A percentile compares a stretch with the other conserved stretches of the same genome.
Conservation (phyloP, 2,797 vertebrate genomes). For the Tokudaia muenninki region DNA sequence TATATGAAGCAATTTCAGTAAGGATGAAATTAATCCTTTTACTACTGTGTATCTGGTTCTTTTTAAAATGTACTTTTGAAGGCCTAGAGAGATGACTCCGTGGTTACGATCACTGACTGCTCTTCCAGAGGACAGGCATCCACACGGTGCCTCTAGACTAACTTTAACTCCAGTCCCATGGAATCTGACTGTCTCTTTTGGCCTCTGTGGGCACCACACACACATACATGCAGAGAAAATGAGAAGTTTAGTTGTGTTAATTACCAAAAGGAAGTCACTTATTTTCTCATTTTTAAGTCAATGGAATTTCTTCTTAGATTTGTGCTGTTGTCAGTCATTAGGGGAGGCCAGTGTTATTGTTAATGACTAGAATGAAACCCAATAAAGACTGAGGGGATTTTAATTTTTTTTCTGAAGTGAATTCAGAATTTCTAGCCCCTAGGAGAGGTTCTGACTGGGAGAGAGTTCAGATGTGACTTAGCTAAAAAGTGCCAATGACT, state of each 20-base stretch:
- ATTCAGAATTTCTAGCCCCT: not conserved
- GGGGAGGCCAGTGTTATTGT: not conserved
- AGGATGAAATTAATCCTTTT: constrained; percentile 36
- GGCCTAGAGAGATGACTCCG: not conserved
- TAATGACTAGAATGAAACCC: not conserved
- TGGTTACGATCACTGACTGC: not conserved
- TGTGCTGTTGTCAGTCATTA: not conserved
- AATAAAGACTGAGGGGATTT: not conserved
- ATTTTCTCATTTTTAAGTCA: constrained; percentile 7
- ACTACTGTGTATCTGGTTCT: not conserved
- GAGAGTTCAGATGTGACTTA: not conserved
- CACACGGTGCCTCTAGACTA: no score
- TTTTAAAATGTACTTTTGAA: not conserved
- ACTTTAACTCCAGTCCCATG: not conserved
- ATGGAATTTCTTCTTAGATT: constrained; percentile 7
- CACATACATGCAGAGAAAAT: not conserved
- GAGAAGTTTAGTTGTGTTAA: constrained; percentile 44
- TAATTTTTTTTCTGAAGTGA: not conserved
- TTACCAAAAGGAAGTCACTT: not conserved
- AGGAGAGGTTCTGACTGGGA: not conserved
- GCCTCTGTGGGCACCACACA: not conserved
- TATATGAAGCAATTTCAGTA: not conserved
- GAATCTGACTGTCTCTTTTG: not conserved
- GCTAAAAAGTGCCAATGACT: not conserved
- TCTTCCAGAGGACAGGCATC: not conserved